These are phyloP conservation scores for Caradrina kadenii DNA, from an alignment of 2,888 invertebrate species.

Conservation along the genomic window DNA sequence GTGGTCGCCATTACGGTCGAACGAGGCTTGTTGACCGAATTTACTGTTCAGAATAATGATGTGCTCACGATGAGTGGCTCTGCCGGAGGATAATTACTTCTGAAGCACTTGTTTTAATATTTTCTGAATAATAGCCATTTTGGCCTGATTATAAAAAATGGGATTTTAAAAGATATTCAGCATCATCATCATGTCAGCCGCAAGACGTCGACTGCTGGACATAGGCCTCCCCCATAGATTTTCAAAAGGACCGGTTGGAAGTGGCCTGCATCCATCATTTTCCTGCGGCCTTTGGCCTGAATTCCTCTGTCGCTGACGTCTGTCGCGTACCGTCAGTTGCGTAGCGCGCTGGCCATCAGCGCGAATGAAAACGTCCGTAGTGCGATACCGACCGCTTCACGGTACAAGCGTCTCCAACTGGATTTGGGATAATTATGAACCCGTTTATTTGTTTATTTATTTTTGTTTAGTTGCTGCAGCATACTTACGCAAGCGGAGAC, in stretches of 20 bases:
- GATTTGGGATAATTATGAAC: conserved; percentile 27
- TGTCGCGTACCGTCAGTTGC: conserved; percentile 41
- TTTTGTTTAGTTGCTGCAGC: conserved; percentile 55
- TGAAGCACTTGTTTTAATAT: not conserved
- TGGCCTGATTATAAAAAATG: not conserved
- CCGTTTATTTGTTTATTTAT: too few relatives aligned
- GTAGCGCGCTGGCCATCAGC: conserved; percentile 33
- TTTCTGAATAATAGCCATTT: not conserved
- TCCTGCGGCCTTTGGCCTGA: too few relatives aligned
- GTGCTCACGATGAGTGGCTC: conserved; percentile 10
- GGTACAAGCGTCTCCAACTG: conserved; percentile 35
- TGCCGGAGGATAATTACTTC: not conserved
- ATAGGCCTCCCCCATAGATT: too few relatives aligned
- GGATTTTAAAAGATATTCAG: not conserved
- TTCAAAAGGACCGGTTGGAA: too few relatives aligned
- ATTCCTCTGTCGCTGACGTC: conserved; percentile 35
- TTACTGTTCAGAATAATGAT: not conserved
- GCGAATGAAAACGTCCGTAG: conserved; percentile 39
- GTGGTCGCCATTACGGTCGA: conserved; percentile 25
- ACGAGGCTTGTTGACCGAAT: conserved; percentile 24
- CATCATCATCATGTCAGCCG: too few relatives aligned
- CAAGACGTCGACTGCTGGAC: too few relatives aligned
- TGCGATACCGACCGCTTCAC: conserved; percentile 37
- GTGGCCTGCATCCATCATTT: too few relatives aligned
- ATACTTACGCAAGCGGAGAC: conserved; percentile 46